Base-by-base conservation (phyloP, 1,140 invertebrate species). In the Dryas iulia region DNA sequence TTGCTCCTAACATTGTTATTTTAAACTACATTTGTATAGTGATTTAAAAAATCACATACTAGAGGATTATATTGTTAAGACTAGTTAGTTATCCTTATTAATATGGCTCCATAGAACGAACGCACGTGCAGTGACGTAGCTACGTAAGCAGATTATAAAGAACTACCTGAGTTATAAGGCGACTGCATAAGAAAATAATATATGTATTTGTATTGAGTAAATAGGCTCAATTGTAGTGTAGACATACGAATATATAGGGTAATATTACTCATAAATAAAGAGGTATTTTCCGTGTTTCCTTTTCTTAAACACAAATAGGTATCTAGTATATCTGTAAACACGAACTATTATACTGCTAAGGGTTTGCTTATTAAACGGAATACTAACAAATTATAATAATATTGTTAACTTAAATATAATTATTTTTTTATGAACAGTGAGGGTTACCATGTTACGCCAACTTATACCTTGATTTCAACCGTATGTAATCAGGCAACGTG, bases 401-500 rank as follows among this genome's bases (percentile, higher is more conserved):
- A n/a, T n/a, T n/a, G n/a, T n/a, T n/a, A n/a, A n/a, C n/a, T 31
- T 6, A 31, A 31, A 31, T 31, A 11, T 31, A 0, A 4, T n/a
- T 56, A 56, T 14, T n/a, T 39, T 12, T 26, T 56, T 56, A 25
- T 35, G 23, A 21, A 18, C 58, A 7, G 11, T 31, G 39, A 21
- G 18, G 8, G 39, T 47, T 10, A 7, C 5, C 14, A 18, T 47
- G 18, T 35, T 14, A 3, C 18, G 14, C 39, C 39, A 47, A 47
- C 14, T 47, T 6, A 21, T 14, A 21, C 21, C 18, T 21, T 10
- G 2, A 64, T 83, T 73, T 81, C 72, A 78, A 73, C 79, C 64
- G 66, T 61, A 54, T 71, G 77, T 76, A 77, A 79, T 78, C 77
- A 71, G 79, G 83, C 82, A 86, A 84, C 78, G 83, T 88, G 87